Evolutionary conservation across 2,888 invertebrate species (phyloP).

Genomic region (Tetheella fluctuosa): DNA sequence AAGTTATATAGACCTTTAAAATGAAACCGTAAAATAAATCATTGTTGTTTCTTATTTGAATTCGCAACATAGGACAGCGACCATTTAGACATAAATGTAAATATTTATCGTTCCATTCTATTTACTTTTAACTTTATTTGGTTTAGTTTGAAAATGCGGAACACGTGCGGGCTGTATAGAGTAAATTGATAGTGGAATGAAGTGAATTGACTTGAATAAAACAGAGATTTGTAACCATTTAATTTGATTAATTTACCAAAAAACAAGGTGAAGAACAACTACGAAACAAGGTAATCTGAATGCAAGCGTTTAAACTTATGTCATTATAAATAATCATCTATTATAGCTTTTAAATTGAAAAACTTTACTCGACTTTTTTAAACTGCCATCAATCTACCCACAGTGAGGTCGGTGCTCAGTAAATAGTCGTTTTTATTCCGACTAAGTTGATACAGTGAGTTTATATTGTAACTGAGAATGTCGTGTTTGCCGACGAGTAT

Average conservation of each 20-base stretch:
- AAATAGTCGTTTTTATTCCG: background rate
- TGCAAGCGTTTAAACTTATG: no score
- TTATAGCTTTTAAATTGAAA: slow-evolving; percentile 4
- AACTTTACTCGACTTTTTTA: background rate
- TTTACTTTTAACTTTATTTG: background rate
- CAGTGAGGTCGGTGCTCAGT: background rate
- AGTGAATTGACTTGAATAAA: background rate
- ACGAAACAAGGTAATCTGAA: no score
- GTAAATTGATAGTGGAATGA: background rate
- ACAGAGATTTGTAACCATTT: no score
- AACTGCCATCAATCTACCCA: slow-evolving; percentile 2
- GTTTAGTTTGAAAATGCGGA: background rate
- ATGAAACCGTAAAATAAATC: background rate
- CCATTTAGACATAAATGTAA: background rate
- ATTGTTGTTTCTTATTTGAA: background rate
- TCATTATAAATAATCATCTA: background rate
- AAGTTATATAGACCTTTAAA: background rate
- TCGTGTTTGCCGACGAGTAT: background rate
- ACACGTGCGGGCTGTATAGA: background rate
- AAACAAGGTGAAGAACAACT: no score
- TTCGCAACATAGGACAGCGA: background rate
- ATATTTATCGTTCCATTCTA: background rate
- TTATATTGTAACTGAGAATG: slow-evolving; percentile 3
- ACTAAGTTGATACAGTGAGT: background rate
- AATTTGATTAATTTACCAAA: no score